Base-by-base conservation (phyloP, 1,140 invertebrate species). In the Hypothenemus hampei region DNA sequence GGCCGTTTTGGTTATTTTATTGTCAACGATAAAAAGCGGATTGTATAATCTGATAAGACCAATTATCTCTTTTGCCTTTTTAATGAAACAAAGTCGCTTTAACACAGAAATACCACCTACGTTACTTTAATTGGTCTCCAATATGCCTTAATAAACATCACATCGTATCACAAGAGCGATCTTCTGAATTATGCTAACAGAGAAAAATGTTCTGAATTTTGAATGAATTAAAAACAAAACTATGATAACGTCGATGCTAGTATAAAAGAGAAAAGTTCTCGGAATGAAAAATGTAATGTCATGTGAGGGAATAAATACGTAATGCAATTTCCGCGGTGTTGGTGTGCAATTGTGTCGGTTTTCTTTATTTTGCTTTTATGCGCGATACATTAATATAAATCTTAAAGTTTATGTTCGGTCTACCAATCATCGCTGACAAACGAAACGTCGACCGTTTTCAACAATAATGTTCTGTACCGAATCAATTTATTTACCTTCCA, bases 361-460 rank as follows among this genome's bases (percentile, higher is more conserved):
- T 57, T 57, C 54, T 57, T 56, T 44, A 46, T 33, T 51, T 51
- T 51, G 23, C 37, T 29, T 51, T 40, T 51, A 48, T 49, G 44
- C 35, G 26, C 23, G 21, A 41, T 48, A 50, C 56, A 54, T 58
- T 58, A 52, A 58, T 57, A 61, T 61, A 61, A 61, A 61, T 61
- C 59, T 61, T 58, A 39, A 39, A 47, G 39, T 61, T 61, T 61
- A 61, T 61, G 43, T 47, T 60, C 48, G 36, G 39, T 52, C 36
- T 39, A 58, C 56, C 55, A 61, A 58, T 61, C 59, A 61, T 58
- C 52, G 54, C 55, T 58, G 59, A 60, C 59, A 60, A 60, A 60
- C 52, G 56, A 61, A 61, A 55, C 47, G 56, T 58, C 59, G 59
- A 61, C 56, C 59, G 56, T 61, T 56, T 58, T 61, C 59, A 61